These are phyloP conservation scores for Metaphire vulgaris DNA, from an alignment of 1,140 invertebrate species.

Conservation along the genomic window DNA sequence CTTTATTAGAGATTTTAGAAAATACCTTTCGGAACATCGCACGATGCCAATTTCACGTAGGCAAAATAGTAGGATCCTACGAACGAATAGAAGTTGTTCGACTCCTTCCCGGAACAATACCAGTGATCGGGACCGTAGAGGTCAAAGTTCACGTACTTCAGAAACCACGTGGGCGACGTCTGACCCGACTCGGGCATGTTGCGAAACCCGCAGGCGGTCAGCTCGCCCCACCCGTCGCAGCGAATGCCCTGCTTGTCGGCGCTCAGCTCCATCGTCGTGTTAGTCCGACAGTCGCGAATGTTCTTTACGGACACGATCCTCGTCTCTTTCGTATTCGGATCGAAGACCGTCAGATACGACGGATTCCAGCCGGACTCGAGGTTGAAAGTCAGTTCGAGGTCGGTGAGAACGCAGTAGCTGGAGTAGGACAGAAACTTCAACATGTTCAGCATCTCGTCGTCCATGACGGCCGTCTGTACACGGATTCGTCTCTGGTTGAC, in stretches of 20 bases:
- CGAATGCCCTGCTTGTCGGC: conserved; percentile 22
- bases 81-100: conserved; percentile 17
- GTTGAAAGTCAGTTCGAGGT: conserved; percentile 19
- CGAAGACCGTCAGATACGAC: conserved; percentile 18
- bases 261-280: conserved; percentile 21
- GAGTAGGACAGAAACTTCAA: conserved; percentile 18
- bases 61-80: conserved; percentile 25
- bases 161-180: conserved; percentile 11
- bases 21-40: conserved; percentile 14
- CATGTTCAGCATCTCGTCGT: conserved; percentile 14
- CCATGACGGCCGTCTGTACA: not conserved
- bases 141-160: conserved; percentile 26
- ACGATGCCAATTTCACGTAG: conserved; percentile 25
- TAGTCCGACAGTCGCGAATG: conserved; percentile 13
- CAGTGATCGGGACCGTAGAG: conserved; percentile 11
- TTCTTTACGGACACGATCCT: conserved; percentile 12
- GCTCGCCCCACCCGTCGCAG: conserved; percentile 22
- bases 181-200: conserved; percentile 21
- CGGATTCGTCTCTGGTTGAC: not conserved
- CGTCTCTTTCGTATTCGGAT: conserved; percentile 11
- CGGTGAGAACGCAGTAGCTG: conserved; percentile 27
- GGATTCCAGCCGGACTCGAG: conserved; percentile 24
- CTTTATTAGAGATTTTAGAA: no score
- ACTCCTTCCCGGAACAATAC: not conserved
- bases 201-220: conserved; percentile 23